Percentiles rank a stretch among this genome's conserved stretches.
phyloP scores from a whole-genome alignment of 1,140 invertebrate genomes.

The Sipha flava region DNA sequence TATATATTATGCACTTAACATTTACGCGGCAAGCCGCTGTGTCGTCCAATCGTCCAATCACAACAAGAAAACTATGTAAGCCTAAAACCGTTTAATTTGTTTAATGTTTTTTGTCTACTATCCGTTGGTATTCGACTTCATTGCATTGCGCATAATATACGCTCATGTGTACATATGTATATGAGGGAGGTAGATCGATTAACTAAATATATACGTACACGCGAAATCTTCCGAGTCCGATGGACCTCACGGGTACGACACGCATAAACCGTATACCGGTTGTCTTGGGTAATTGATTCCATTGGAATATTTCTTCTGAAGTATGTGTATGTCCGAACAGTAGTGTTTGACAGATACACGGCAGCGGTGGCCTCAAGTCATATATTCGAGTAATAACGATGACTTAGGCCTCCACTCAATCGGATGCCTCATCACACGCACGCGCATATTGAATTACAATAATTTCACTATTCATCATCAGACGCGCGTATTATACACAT shows the following conservation, averaged over 20 bases:
- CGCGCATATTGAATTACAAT: neutral
- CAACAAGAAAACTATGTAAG: neutral
- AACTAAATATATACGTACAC: neutral
- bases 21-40: too few relatives aligned
- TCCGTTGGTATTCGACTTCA: neutral
- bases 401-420: neutral
- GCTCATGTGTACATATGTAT: neutral
- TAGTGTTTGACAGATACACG: constrained; percentile 15
- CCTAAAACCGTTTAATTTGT: neutral
- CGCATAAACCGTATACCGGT: neutral
- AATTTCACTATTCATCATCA: constrained; percentile 22
- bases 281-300: neutral
- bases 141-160: neutral
- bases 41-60: neutral
- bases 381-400: neutral
- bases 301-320: neutral
- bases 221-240: neutral
- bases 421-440: neutral
- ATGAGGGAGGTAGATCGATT: too few relatives aligned
- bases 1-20: too few relatives aligned
- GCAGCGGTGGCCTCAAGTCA: neutral
- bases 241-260: neutral
- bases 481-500: neutral
- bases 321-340: neutral
- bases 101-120: neutral